Percentiles rank a stretch among this genome's conserved stretches.
phyloP scores from a whole-genome alignment of 2,888 invertebrate genomes.

The Yponomeuta malinellus region DNA sequence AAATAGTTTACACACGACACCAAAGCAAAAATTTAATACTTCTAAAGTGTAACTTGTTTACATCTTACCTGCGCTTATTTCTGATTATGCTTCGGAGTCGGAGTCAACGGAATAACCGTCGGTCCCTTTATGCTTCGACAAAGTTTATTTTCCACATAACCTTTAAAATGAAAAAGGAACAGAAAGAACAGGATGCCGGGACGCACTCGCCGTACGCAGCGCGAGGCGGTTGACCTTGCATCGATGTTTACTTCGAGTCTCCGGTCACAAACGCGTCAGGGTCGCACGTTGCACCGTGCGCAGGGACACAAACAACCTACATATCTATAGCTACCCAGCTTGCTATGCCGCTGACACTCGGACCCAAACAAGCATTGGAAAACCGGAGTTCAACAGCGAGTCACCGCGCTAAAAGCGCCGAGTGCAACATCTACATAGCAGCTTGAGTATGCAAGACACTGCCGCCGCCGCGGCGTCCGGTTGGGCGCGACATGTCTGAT shows the following conservation, averaged over 20 bases:
- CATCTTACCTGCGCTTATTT: neutral
- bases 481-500: constrained; percentile 32
- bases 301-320: constrained; percentile 63
- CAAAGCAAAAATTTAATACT: too few relatives aligned
- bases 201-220: constrained; percentile 20
- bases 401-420: neutral
- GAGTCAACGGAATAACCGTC: neutral
- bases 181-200: neutral
- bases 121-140: neutral
- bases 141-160: neutral
- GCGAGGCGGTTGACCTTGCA: constrained; percentile 64
- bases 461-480: constrained; percentile 47
- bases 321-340: constrained; percentile 39
- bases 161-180: neutral
- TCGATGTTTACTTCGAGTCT: constrained; percentile 58
- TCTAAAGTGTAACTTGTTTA: too few relatives aligned
- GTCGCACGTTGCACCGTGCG: constrained; percentile 56
- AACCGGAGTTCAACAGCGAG: neutral
- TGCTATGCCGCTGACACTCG: neutral
- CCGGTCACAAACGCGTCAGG: constrained; percentile 59
- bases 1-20: too few relatives aligned
- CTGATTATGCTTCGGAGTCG: neutral
- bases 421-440: constrained; percentile 36
- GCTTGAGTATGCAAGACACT: constrained; percentile 63
- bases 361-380: neutral